A percentile compares a stretch with the other conserved stretches of the same genome.
These are phyloP conservation scores for Gonioctena quinquepunctata DNA, from an alignment of 1,140 invertebrate genomes.

Conservation along the genomic window DNA sequence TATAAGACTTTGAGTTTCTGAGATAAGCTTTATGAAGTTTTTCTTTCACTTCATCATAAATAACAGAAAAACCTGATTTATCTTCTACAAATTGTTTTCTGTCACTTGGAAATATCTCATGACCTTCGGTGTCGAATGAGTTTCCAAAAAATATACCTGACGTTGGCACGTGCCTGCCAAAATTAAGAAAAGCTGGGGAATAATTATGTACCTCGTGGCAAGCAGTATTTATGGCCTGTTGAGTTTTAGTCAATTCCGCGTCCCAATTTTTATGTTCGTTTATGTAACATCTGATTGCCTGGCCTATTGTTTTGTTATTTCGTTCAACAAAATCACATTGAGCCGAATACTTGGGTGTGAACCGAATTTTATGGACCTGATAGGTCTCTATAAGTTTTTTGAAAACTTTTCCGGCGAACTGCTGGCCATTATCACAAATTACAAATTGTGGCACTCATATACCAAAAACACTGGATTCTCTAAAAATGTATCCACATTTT, in stretches of 20 bases:
- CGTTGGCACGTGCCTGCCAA: conserved; percentile 5
- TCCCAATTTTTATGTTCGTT: conserved; percentile 16
- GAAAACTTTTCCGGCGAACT: conserved; percentile 24
- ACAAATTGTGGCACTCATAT: background rate
- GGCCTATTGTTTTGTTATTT: conserved; percentile 6
- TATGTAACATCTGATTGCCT: conserved; percentile 11
- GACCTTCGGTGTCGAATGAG: too few species aligned
- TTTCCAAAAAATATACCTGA: too few species aligned
- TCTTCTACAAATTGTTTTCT: too few species aligned
- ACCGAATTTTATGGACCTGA: conserved; percentile 17
- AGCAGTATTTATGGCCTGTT: conserved; percentile 8
- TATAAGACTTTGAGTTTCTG: conserved; percentile 15
- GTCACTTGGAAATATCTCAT: too few species aligned
- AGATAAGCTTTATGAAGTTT: conserved; percentile 21
- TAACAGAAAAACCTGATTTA: too few species aligned
- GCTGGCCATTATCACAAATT: background rate
- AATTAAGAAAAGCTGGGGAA: conserved; percentile 18
- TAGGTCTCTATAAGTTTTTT: conserved; percentile 16
- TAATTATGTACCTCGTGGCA: conserved; percentile 6
- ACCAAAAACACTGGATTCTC: conserved; percentile 21
- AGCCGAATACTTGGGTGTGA: conserved; percentile 7
- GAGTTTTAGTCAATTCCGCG: background rate
- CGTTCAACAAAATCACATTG: conserved; percentile 13
- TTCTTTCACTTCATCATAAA: conserved; percentile 14
- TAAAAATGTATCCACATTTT: background rate